Evolutionary conservation across 2,888 invertebrate genomes (phyloP), one percentile per base, ranked within the genome.

Genomic region (Pammene fasciana): DNA sequence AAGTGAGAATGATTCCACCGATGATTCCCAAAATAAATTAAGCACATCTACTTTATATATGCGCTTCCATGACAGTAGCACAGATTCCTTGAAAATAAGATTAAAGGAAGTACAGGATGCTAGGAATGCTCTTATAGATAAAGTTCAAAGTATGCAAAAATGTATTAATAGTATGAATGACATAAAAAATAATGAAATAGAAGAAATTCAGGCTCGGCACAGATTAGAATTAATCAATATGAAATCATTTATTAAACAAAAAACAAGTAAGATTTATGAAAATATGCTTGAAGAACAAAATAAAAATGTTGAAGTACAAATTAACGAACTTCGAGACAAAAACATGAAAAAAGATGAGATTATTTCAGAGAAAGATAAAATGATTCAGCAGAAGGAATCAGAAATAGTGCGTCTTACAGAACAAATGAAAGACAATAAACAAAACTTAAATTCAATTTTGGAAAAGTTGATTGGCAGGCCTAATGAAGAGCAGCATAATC

Each of bases 41-140:
- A 81, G 87, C 71, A 80, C 78, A 64, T 74, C 81, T 6, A 87
- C 84, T 9, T 73, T 79, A 0, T 74, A 73, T 57, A 70, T 80
- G 68, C 71, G 74, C 52, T 71, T 68, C 13, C 78, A 76, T 64
- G 83, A 83, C 2, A 89, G 86, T 72, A 68, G 73, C 0, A 82
- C 83, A 46, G 81, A 79, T 68, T 84, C 83, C 16, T 76, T 88
- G 14, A 87, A 85, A 77, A 73, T 59, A 14, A 86, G 82, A 75
- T 72, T 89, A 5, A 81, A 87, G 72, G 86, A 90, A 73, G 77
- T 84, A 14, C 83, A 87, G 75, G 79, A 82, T 16, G 82, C 84
- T 0, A 81, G 84, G 78, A 84, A 85, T 70, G 68, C 50, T 41
- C 74, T 88, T 9, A 82, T 86, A 67, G 79, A 86, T 26, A 85